phyloP scores from a whole-genome alignment of 2,113 vertebrate species.

The Cryptomyrus ogoouensis region DNA sequence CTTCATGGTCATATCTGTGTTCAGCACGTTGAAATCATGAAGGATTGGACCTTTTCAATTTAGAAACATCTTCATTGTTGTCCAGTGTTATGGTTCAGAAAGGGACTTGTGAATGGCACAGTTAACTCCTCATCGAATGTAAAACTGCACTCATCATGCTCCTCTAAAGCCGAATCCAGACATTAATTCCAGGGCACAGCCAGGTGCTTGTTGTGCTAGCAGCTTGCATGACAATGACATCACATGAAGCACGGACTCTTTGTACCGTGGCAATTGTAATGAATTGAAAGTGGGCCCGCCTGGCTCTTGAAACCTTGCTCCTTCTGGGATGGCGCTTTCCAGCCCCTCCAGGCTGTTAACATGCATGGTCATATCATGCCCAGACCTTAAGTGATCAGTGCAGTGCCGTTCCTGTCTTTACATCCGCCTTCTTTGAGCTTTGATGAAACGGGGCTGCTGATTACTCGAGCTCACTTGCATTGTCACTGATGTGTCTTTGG shows the following conservation, averaged over 20 bases:
- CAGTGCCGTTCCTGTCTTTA: conserved; percentile 27
- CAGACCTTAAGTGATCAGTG: not conserved
- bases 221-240: not conserved
- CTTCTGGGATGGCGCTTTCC: not conserved
- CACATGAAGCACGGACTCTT: not conserved
- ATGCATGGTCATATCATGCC: not conserved
- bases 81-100: not conserved
- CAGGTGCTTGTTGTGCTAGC: not conserved
- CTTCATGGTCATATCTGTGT: not conserved
- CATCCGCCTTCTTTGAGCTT: not conserved
- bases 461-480: not conserved
- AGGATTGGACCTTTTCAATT: not conserved
- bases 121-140: not conserved
- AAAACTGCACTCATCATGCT: not conserved
- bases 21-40: not conserved
- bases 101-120: not conserved
- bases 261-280: conserved; percentile 38
- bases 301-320: not conserved
- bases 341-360: not conserved
- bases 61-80: not conserved
- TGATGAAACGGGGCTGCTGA: not conserved
- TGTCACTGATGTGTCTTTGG: conserved; percentile 11
- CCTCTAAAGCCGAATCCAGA: not conserved
- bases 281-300: conserved; percentile 26
- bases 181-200: not conserved